A percentile compares a stretch with the other conserved stretches of the same genome.
phyloP scores from a whole-genome alignment of 2,888 invertebrate species.

The Philereme transversata region DNA sequence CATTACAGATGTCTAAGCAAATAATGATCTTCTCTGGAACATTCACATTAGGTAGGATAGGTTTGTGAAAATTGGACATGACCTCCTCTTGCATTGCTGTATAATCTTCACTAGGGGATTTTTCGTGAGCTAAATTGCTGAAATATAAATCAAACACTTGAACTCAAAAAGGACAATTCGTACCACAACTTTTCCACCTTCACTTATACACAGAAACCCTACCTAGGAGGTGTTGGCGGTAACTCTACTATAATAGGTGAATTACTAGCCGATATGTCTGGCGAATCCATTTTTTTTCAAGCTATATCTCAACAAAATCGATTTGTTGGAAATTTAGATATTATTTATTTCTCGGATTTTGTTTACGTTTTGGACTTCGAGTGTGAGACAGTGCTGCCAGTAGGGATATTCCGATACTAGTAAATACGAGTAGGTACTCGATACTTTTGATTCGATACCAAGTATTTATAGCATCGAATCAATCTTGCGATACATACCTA shows the following conservation, averaged over 20 bases:
- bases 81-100: slow-evolving; percentile 63
- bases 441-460: too few species aligned
- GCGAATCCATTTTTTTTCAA: slow-evolving; percentile 9
- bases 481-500: too few species aligned
- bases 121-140: slow-evolving; percentile 13
- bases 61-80: slow-evolving; percentile 72
- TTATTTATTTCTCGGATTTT: not conserved
- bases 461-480: too few species aligned
- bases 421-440: too few species aligned
- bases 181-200: too few species aligned
- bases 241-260: slow-evolving; percentile 5
- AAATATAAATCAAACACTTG: slow-evolving; percentile 8
- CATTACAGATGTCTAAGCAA: slow-evolving; percentile 85
- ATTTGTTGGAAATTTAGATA: not conserved
- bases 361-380: too few species aligned
- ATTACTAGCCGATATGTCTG: slow-evolving; percentile 18
- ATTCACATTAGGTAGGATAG: slow-evolving; percentile 78
- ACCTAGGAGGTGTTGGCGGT: slow-evolving; percentile 11
- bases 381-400: too few species aligned
- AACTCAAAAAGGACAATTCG: not conserved
- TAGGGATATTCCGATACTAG: too few species aligned
- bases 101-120: slow-evolving; percentile 40
- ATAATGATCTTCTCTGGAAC: slow-evolving; percentile 86
- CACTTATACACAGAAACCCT: not conserved
- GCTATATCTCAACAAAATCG: not conserved